Evolutionary conservation across 2,888 invertebrate species (phyloP).

Genomic region (Mamestra brassicae): DNA sequence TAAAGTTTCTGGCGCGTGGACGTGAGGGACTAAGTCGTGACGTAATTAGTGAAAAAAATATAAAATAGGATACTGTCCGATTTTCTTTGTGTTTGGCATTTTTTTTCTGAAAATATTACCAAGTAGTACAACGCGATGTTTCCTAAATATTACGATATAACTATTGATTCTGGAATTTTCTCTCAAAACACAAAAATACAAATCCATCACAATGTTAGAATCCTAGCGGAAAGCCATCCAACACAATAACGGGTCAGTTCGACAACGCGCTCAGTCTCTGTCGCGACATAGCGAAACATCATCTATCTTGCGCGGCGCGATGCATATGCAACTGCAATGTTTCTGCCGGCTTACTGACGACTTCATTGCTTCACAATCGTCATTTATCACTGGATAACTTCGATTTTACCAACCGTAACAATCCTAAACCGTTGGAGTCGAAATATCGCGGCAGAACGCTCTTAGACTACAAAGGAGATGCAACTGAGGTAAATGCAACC

Average conservation of each 20-base stretch:
- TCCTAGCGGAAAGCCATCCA: background rate
- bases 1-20: conserved; percentile 28
- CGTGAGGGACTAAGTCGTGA: background rate
- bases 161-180: background rate
- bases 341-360: conserved; percentile 27
- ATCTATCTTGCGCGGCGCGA: conserved; percentile 43
- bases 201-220: background rate
- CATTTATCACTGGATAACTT: conserved; percentile 40
- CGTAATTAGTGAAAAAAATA: conserved; percentile 18
- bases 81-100: background rate
- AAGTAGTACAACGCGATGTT: background rate
- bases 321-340: conserved; percentile 42
- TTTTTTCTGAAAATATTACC: background rate
- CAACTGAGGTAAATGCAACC: conserved; percentile 35
- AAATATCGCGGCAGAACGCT: conserved; percentile 10
- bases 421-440: background rate
- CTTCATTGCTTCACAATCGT: conserved; percentile 38
- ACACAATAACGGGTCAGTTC: conserved; percentile 27
- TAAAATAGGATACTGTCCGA: no score
- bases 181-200: background rate
- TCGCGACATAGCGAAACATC: conserved; percentile 17
- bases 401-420: conserved; percentile 27
- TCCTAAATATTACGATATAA: no score
- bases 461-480: conserved; percentile 25
- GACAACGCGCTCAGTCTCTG: conserved; percentile 15